phyloP scores from a whole-genome alignment of 2,797 vertebrate genomes.

The Crenuchus spilurus region DNA sequence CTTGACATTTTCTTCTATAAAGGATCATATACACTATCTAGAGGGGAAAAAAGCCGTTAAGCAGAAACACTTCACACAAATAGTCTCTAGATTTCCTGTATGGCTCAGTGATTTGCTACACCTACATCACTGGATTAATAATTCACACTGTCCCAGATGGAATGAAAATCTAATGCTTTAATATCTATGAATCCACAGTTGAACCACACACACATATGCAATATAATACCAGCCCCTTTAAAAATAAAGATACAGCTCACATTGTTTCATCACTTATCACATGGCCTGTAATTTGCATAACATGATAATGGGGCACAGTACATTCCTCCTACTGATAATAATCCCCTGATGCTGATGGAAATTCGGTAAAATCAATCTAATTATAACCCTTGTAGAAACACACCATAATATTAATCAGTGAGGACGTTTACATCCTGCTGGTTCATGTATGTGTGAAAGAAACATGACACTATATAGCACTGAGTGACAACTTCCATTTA shows the following conservation, averaged over 20 bases:
- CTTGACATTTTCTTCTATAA: neutral
- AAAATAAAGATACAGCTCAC: conserved; percentile 32
- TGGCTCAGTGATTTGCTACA: conserved; percentile 31
- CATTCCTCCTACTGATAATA: conserved; percentile 14
- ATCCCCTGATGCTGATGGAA: conserved; percentile 8
- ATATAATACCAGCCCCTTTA: conserved; percentile 33
- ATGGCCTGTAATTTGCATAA: conserved; percentile 41
- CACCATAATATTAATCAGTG: conserved; percentile 19
- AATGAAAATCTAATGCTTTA: conserved; percentile 36
- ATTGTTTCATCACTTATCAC: conserved; percentile 18
- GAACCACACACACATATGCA: neutral
- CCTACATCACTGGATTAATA: conserved; percentile 50
- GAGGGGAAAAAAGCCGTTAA: conserved; percentile 25
- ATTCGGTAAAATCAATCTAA: conserved; percentile 19
- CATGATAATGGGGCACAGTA: conserved; percentile 20
- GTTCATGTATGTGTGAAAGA: conserved; percentile 13
- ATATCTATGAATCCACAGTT: conserved; percentile 37
- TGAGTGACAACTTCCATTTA: neutral
- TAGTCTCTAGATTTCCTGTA: conserved; percentile 28
- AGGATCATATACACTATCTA: conserved; percentile 20
- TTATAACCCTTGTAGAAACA: conserved; percentile 15
- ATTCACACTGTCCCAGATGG: conserved; percentile 40
- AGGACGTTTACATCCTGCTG: conserved; percentile 3
- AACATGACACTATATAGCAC: neutral
- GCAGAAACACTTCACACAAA: conserved; percentile 42